phyloP scores from a whole-genome alignment of 2,797 vertebrate species.

The Mycteria americana region DNA sequence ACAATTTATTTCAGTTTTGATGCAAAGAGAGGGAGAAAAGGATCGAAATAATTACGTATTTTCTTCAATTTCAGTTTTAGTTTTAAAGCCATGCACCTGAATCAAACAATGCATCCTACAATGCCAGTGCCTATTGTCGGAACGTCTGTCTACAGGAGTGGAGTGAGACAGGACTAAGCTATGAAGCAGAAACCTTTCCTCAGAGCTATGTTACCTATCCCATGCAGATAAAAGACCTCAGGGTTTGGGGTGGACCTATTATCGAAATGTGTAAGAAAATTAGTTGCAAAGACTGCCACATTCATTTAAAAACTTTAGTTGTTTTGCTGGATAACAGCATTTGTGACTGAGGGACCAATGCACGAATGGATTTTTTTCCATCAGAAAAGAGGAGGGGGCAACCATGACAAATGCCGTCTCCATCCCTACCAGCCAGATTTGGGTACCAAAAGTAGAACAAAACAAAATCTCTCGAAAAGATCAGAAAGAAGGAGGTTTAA shows the following conservation, averaged over 20 bases:
- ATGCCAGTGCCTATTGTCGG: not conserved
- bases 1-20: not conserved
- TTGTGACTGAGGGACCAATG: not conserved
- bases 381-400: not conserved
- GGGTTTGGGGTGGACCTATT: not conserved
- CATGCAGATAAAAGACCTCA: not conserved
- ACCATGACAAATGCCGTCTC: rapidly evolving
- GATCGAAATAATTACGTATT: rapidly evolving
- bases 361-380: not conserved
- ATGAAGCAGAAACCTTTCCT: not conserved
- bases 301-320: not conserved
- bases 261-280: rapidly evolving
- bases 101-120: not conserved
- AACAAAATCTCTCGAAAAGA: too few relatives aligned
- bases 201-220: not conserved
- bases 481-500: not conserved
- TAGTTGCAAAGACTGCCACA: not conserved
- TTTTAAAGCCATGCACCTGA: not conserved
- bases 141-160: not conserved
- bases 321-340: not conserved
- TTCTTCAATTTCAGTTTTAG: not conserved
- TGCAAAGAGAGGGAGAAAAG: not conserved
- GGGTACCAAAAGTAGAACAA: not conserved
- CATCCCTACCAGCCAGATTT: not conserved
- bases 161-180: not conserved